Conservation (phyloP, 2,797 vertebrate genomes). For the Aplochiton taeniatus region DNA sequence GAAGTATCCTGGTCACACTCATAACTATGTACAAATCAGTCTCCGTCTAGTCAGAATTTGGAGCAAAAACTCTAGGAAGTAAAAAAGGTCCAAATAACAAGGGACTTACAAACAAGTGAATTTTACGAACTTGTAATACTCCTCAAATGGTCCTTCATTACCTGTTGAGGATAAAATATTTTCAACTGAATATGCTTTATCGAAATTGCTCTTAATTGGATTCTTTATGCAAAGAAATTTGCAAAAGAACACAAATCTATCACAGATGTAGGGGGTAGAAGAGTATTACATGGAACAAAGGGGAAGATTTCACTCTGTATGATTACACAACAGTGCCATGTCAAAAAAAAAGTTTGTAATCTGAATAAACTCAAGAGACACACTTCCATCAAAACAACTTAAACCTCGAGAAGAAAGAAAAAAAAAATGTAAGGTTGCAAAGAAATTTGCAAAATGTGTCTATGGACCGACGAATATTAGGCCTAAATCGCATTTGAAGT, state of each 20-base stretch:
- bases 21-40: conserved; percentile 69
- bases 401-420: too few species aligned
- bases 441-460: too few species aligned
- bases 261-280: conserved; percentile 56
- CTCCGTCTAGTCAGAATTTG: conserved; percentile 71
- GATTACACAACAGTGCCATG: conserved; percentile 54
- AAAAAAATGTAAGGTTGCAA: too few species aligned
- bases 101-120: conserved; percentile 79
- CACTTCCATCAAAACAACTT: too few species aligned
- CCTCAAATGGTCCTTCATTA: conserved; percentile 83
- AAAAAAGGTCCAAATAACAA: conserved; percentile 78
- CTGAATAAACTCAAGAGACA: neutral
- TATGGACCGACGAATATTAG: too few species aligned
- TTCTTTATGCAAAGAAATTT: conserved; percentile 71
- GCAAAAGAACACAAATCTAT: conserved; percentile 64
- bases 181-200: conserved; percentile 75
- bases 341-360: conserved; percentile 4
- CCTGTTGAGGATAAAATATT: conserved; percentile 84
- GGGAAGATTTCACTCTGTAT: conserved; percentile 52
- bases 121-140: conserved; percentile 81
- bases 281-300: conserved; percentile 58
- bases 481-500: too few species aligned
- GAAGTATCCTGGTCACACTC: conserved; percentile 66
- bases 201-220: conserved; percentile 69
- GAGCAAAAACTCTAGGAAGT: conserved; percentile 75